Conservation (phyloP, 1,140 invertebrate species). For the Pemphigus obesinymphae region DNA sequence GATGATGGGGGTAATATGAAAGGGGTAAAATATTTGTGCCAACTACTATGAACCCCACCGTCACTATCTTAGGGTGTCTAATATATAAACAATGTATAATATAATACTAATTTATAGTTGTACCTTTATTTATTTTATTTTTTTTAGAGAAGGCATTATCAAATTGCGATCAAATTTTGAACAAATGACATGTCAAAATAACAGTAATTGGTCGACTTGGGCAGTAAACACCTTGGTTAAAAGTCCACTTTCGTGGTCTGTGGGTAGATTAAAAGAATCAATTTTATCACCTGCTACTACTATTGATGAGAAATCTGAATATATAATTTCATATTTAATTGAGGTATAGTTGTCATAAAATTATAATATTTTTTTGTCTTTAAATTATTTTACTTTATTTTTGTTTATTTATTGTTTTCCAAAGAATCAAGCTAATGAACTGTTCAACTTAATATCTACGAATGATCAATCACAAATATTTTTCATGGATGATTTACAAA, state of each 20-base stretch:
- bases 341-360: neutral
- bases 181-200: slow-evolving; percentile 13
- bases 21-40: too few species aligned
- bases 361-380: neutral
- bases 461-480: slow-evolving; percentile 22
- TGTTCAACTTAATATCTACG: neutral
- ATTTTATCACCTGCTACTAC: neutral
- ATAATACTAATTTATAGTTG: too few species aligned
- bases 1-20: too few species aligned
- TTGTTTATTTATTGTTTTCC: too few species aligned
- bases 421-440: slow-evolving; percentile 27
- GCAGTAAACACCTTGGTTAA: slow-evolving; percentile 22
- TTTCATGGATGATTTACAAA: slow-evolving; percentile 35
- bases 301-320: slow-evolving; percentile 30
- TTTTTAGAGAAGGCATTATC: neutral
- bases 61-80: too few species aligned
- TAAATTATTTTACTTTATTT: neutral
- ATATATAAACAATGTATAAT: too few species aligned
- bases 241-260: slow-evolving; percentile 22
- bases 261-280: slow-evolving; percentile 13
- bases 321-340: neutral
- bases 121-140: slow-evolving; percentile 7
- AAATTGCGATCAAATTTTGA: slow-evolving; percentile 11
- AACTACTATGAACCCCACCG: too few species aligned
- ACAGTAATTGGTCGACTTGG: slow-evolving; percentile 31